Base-by-base conservation (phyloP, 2,888 invertebrate genomes). In the Amphipyra tragopoginis region DNA sequence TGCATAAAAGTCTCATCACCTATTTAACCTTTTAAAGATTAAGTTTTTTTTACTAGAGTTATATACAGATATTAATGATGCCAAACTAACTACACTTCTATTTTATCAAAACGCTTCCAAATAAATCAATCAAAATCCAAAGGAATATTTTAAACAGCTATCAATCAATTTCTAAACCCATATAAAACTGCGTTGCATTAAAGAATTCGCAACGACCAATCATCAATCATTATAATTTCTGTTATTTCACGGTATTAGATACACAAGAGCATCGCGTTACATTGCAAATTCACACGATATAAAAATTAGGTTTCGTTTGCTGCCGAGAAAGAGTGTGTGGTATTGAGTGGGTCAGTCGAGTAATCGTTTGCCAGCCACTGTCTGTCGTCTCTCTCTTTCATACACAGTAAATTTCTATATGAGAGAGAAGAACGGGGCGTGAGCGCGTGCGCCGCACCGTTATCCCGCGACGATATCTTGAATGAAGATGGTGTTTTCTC, bases 401-500 rank as follows among this genome's bases (percentile, higher is more conserved):
- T 54, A 33, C 77, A 29, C 47, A 11, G 0, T 0, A 9, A 13
- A 14, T 34, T 34, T 13, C 0, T 6, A 44, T 38, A 40, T 4
- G 86, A 54, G 48, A 5, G 88, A 90, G 65, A 56, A 80, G 65
- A 90, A 86, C 44, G 64, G 80, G 43, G 8, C 40, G 53, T 38
- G 57, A 84, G 87, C 90, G 90, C 91, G 90, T 91, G 91, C 92
- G 89, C 82, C 85, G 87, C 86, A 94, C 95, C 95, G 95, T 95
- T 95, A 95, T 93, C 90, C 92, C 89, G 85, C 91, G 85, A 82
- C 92, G 90, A 93, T 94, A 93, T 92, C 92, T 94, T 94, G 93
- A 95, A 95, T 95, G 95, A 91, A 94, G 92, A 93, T 92, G 91
- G 92, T 89, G 91, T 93, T 95, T 94, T 95, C 94, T 93, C 94